These are phyloP conservation scores for Alces alces DNA, from an alignment of 2,113 vertebrate genomes.

Conservation along the genomic window DNA sequence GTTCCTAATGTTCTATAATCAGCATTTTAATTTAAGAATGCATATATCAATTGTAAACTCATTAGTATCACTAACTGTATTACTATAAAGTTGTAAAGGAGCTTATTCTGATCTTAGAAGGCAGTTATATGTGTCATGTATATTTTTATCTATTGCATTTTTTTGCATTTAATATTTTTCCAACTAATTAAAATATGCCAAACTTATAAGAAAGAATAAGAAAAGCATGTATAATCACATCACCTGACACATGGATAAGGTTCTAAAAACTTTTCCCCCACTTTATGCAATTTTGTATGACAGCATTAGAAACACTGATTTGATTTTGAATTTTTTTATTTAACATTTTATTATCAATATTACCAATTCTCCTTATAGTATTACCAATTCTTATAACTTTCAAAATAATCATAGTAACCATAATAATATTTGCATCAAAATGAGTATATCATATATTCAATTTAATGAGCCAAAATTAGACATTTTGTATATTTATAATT, in stretches of 20 bases:
- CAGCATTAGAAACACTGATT: background rate
- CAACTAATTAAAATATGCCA: background rate
- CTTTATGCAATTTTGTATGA: background rate
- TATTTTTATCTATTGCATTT: background rate
- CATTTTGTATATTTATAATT: background rate
- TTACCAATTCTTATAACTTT: background rate
- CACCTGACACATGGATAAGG: background rate
- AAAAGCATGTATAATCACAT: background rate
- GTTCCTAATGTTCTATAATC: background rate
- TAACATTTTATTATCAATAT: background rate
- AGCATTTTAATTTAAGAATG: background rate
- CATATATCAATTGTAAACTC: background rate
- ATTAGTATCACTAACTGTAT: background rate
- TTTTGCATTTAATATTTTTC: background rate
- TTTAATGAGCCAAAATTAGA: background rate
- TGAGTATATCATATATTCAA: background rate
- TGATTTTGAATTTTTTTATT: background rate
- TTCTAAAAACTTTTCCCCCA: background rate
- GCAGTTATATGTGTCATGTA: background rate
- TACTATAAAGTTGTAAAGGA: background rate
- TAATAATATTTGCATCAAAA: background rate
- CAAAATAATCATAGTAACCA: background rate
- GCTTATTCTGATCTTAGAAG: background rate
- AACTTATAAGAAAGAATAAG: background rate
- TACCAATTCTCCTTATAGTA: background rate